phyloP scores from a whole-genome alignment of 2,797 vertebrate species.

The Scolopax rusticola region DNA sequence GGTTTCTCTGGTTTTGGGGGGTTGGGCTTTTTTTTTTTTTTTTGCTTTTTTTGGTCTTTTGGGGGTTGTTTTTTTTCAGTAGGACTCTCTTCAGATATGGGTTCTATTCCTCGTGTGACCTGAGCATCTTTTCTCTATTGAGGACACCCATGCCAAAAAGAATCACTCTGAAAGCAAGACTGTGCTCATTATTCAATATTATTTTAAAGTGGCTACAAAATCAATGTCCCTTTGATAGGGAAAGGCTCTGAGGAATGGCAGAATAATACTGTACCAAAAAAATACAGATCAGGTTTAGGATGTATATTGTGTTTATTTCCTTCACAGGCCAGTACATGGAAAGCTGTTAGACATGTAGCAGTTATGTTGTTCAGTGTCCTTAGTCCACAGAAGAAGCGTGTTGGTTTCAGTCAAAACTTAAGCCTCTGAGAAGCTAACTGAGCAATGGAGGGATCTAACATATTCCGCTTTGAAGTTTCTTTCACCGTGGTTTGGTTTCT shows the following conservation, averaged over 20 bases:
- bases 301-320: background rate
- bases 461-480: background rate
- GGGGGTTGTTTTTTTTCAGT: background rate
- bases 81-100: background rate
- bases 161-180: background rate
- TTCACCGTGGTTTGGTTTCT: background rate
- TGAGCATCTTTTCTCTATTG: background rate
- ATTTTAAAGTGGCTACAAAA: background rate
- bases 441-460: background rate
- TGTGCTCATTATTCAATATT: background rate
- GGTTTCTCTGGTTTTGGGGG: background rate
- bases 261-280: background rate
- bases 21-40: background rate
- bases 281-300: background rate
- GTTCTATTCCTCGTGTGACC: background rate
- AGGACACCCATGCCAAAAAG: background rate
- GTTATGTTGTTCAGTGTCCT: background rate
- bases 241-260: background rate
- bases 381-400: background rate
- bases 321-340: background rate
- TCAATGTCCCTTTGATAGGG: background rate
- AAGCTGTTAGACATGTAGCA: background rate
- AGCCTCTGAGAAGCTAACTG: background rate
- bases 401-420: background rate
- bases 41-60: too few species aligned